Conservation (phyloP, 2,888 invertebrate genomes). For the Ethmia dodecea region DNA sequence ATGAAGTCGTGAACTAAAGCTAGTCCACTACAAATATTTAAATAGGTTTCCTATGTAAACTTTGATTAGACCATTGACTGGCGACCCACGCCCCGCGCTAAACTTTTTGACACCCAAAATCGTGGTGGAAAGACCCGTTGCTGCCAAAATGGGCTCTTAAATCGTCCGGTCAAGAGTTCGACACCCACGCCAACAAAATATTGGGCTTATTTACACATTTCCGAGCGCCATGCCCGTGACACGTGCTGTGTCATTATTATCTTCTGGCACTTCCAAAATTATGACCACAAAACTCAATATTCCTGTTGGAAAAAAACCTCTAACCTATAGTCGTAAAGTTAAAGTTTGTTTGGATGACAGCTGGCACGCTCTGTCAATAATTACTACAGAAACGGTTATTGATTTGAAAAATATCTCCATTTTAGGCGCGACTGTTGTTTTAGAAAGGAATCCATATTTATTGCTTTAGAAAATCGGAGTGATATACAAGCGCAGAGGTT, state of each 20-base stretch:
- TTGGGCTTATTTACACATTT: conserved; percentile 17
- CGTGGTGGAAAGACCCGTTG: no score
- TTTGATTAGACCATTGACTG: no score
- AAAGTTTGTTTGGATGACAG: neutral
- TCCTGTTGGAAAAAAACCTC: neutral
- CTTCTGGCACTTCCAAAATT: conserved; percentile 10
- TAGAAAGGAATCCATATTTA: conserved; percentile 12
- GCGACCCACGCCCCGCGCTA: no score
- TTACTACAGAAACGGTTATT: conserved; percentile 1
- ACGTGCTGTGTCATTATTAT: conserved; percentile 24
- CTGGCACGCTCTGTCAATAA: neutral
- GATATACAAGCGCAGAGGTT: conserved; percentile 5
- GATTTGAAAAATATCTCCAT: conserved; percentile 6
- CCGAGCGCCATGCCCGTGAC: conserved; percentile 19
- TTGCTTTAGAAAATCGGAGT: conserved; percentile 7
- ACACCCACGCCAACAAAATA: conserved; percentile 22
- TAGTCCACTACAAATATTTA: no score
- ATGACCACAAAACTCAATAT: conserved; percentile 3
- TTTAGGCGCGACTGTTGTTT: conserved; percentile 5
- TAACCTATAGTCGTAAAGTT: neutral
- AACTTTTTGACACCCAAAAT: no score
- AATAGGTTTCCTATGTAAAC: no score
- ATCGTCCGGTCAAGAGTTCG: conserved; percentile 38
- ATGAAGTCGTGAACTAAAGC: no score
- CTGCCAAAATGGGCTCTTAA: no score